Percentiles rank a stretch among this genome's conserved stretches.
These are phyloP conservation scores for Parnassius mnemosyne DNA, from an alignment of 2,888 invertebrate species.

Conservation along the genomic window DNA sequence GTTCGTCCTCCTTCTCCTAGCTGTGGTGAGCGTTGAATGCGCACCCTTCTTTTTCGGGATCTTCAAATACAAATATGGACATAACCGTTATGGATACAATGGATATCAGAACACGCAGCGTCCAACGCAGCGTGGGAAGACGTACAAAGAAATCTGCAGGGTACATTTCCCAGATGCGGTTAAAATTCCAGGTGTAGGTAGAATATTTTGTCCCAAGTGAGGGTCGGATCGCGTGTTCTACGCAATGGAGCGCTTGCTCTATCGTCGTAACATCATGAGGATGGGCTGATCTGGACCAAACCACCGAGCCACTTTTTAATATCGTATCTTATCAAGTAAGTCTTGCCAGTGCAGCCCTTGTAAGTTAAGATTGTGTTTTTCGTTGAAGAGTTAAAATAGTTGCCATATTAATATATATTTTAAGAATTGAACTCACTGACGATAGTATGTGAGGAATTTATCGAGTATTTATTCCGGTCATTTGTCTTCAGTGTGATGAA, in stretches of 20 bases:
- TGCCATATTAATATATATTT: constrained; percentile 10
- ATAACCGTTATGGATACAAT: constrained; percentile 44
- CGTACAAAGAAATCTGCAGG: constrained; percentile 77
- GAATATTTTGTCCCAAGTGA: constrained; percentile 83
- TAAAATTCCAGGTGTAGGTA: constrained; percentile 75
- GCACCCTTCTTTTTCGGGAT: constrained; percentile 66
- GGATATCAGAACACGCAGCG: constrained; percentile 43
- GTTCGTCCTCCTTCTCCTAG: constrained; percentile 45
- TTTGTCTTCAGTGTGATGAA: no score
- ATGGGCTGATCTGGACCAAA: no score
- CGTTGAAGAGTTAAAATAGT: background rate
- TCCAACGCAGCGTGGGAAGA: constrained; percentile 65
- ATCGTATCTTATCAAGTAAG: no score
- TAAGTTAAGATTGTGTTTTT: no score
- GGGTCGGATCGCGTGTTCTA: constrained; percentile 79
- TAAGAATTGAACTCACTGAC: background rate
- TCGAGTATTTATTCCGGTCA: no score
- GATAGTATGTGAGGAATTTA: background rate
- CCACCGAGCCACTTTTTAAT: no score
- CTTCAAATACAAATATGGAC: constrained; percentile 47
- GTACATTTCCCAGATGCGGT: constrained; percentile 68
- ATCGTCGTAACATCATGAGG: no score
- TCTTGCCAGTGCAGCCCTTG: no score
- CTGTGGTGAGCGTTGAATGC: constrained; percentile 47
- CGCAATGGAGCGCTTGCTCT: constrained; percentile 57